A percentile compares a stretch with the other conserved stretches of the same genome.
Conservation (phyloP, 1,140 invertebrate species). For the Macrobrachium rosenbergii region DNA sequence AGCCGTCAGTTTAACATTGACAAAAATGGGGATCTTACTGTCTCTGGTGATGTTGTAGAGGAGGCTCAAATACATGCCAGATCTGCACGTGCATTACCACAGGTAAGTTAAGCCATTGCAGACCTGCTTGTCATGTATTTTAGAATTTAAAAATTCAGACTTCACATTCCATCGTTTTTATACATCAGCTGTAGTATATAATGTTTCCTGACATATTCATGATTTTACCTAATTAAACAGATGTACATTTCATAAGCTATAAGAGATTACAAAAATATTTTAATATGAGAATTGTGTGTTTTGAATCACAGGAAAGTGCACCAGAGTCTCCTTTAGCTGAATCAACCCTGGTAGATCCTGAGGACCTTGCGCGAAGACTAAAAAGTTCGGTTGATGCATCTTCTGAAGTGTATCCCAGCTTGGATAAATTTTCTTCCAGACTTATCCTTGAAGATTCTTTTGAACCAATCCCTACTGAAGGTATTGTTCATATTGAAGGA, state of each 20-base stretch:
- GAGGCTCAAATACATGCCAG: slow-evolving; percentile 44
- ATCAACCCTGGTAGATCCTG: slow-evolving; percentile 41
- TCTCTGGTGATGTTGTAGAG: slow-evolving; percentile 49
- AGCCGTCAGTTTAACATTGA: not conserved
- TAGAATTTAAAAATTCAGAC: too few species aligned
- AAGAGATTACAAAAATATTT: too few species aligned
- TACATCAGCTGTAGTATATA: too few species aligned
- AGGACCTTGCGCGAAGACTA: slow-evolving; percentile 24
- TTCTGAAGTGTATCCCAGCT: not conserved
- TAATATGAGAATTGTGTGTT: too few species aligned
- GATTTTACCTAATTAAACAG: too few species aligned
- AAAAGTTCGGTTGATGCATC: not conserved
- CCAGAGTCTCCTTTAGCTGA: slow-evolving; percentile 38
- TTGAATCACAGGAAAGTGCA: not conserved
- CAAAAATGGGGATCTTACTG: slow-evolving; percentile 25
- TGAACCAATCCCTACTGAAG: slow-evolving; percentile 54
- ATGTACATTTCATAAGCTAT: too few species aligned
- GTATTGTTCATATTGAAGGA: not conserved
- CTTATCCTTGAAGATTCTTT: slow-evolving; percentile 57
- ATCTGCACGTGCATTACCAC: slow-evolving; percentile 10
- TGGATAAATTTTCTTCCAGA: slow-evolving; percentile 25
- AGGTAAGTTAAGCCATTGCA: not conserved
- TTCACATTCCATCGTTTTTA: too few species aligned
- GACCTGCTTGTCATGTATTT: too few species aligned
- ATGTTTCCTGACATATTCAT: too few species aligned